Conservation (phyloP, 2,888 invertebrate genomes). For the Ecdyonurus torrentis region DNA sequence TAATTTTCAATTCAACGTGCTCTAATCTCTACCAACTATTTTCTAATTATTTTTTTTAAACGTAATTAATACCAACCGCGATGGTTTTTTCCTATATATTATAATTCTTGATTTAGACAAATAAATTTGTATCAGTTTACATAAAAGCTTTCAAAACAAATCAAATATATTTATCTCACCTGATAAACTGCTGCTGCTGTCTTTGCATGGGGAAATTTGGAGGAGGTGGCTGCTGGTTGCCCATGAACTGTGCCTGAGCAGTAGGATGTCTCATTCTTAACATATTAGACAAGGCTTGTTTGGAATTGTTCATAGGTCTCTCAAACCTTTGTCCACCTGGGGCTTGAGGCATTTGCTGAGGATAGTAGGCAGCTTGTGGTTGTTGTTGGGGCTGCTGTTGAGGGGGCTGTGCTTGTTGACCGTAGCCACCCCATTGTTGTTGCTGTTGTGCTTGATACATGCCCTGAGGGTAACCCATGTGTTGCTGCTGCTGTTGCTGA, state of each 20-base stretch:
- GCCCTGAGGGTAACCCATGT: not conserved
- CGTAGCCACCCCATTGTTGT: conserved; percentile 29
- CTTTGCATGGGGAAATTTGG: conserved; percentile 25
- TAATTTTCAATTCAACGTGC: no score
- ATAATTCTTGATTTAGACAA: no score
- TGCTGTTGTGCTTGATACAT: conserved; percentile 24
- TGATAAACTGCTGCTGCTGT: conserved; percentile 27
- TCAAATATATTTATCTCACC: no score
- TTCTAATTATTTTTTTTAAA: no score
- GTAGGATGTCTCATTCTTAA: conserved; percentile 54
- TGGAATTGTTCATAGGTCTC: conserved; percentile 45
- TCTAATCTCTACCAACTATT: no score
- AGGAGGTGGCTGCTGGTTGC: conserved; percentile 22
- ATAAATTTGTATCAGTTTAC: no score
- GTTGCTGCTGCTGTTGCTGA: conserved; percentile 17
- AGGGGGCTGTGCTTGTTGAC: conserved; percentile 23
- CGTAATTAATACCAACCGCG: no score
- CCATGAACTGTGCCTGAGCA: conserved; percentile 28
- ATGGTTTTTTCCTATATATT: no score
- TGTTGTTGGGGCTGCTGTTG: conserved; percentile 21
- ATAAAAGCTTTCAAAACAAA: no score
- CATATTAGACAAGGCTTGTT: conserved; percentile 76
- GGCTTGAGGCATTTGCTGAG: conserved; percentile 20
- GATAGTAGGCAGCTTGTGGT: conserved; percentile 23
- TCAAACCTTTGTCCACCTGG: conserved; percentile 29